phyloP scores from a whole-genome alignment of 2,888 invertebrate species.

The Panorpa germanica region DNA sequence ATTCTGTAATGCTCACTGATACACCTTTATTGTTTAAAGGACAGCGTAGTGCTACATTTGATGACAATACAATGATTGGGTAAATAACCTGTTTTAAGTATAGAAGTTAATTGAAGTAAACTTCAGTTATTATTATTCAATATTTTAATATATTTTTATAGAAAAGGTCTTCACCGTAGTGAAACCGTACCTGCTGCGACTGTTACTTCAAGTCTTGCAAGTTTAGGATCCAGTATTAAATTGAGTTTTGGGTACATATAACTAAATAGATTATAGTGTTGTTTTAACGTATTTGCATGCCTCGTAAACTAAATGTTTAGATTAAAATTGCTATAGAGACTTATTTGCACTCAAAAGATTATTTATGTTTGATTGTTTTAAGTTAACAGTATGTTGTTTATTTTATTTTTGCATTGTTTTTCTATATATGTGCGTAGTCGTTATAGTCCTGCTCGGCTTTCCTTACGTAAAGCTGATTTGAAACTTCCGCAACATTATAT shows the following conservation, averaged over 20 bases:
- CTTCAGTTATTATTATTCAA: conserved; percentile 1
- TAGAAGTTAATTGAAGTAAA: background rate
- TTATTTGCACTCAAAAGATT: too few relatives aligned
- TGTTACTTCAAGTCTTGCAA: conserved; percentile 59
- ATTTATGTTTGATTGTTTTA: background rate
- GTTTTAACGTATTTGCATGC: conserved; percentile 6
- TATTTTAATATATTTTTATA: conserved; percentile 19
- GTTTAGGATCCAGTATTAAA: conserved; percentile 65
- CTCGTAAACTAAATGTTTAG: conserved; percentile 8
- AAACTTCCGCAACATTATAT: conserved; percentile 59
- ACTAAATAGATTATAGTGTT: too few relatives aligned
- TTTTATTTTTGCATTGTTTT: conserved; percentile 9
- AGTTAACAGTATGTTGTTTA: conserved; percentile 3
- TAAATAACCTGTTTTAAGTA: conserved; percentile 1
- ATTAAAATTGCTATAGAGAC: too few relatives aligned
- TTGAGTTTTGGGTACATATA: conserved; percentile 77
- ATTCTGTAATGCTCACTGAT: conserved; percentile 31
- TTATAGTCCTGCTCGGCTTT: conserved; percentile 66
- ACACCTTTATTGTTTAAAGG: conserved; percentile 48
- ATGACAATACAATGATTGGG: conserved; percentile 24
- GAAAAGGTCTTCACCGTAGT: conserved; percentile 44
- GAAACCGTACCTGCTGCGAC: conserved; percentile 56
- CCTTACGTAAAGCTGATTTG: conserved; percentile 64
- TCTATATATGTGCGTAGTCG: too few relatives aligned
- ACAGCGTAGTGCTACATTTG: conserved; percentile 36